Conservation (phyloP, 2,888 invertebrate species). For the Tortrix viridana region DNA sequence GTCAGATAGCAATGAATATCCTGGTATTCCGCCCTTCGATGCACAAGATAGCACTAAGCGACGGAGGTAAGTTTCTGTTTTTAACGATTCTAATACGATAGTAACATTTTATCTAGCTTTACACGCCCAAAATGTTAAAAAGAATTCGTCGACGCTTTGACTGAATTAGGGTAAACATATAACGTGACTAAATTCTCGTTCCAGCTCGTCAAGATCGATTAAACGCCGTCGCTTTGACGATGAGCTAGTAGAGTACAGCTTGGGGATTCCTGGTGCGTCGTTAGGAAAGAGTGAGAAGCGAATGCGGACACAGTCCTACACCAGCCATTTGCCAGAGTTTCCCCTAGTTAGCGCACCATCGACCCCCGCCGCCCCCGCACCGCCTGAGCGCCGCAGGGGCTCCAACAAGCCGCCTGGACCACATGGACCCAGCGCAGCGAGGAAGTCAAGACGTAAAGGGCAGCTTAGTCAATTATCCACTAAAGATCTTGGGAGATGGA, state of each 20-base stretch:
- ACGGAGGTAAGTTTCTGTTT: constrained; percentile 63
- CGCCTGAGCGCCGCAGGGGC: constrained; percentile 62
- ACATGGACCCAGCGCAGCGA: constrained; percentile 65
- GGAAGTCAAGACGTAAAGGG: constrained; percentile 85
- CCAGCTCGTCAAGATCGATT: constrained; percentile 95
- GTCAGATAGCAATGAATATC: constrained; percentile 74
- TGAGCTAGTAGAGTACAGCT: constrained; percentile 96
- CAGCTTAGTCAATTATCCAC: constrained; percentile 89
- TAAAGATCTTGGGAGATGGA: constrained; percentile 97
- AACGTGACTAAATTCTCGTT: constrained; percentile 43
- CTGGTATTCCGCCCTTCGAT: constrained; percentile 59
- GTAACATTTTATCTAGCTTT: not conserved
- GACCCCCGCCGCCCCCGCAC: constrained; percentile 55
- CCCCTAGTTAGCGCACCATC: constrained; percentile 49
- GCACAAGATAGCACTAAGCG: constrained; percentile 76
- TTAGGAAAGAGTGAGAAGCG: constrained; percentile 76
- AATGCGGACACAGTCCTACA: constrained; percentile 78
- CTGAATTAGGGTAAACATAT: not conserved
- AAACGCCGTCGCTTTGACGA: constrained; percentile 98
- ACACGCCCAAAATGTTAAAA: not conserved
- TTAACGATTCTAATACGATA: not conserved
- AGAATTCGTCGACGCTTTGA: no score
- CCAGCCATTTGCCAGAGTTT: constrained; percentile 81
- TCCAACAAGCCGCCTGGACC: constrained; percentile 67
- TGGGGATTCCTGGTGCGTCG: constrained; percentile 86